Base-by-base conservation (phyloP, 2,888 invertebrate genomes). In the Calliopum simillimum region DNA sequence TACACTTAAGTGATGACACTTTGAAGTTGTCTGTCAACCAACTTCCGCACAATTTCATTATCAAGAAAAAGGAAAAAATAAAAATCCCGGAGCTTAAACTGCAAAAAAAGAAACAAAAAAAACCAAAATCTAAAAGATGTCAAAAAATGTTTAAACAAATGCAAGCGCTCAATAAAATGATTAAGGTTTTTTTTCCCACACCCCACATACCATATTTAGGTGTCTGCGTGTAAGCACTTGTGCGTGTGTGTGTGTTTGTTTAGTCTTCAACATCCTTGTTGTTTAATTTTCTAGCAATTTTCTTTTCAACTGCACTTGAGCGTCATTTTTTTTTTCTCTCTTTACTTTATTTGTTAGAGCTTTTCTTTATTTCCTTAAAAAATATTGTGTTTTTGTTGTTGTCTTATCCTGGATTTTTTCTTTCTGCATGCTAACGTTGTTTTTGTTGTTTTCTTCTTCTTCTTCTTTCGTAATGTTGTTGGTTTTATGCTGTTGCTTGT, bases 31-130 rank as follows among this genome's bases (percentile, higher is more conserved):
- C 77, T 78, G 76, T 77, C 76, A 77, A 78, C 77, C 72, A 71
- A 68, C 72, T 79, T 78, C 76, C 76, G 76, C 77, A 78, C 76
- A 76, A 79, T 79, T 78, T 76, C 76, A 76, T 77, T 75, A 73
- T 74, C 75, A 71, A 71, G 75, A 71, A 62, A 58, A 71, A 58
- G 21, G 33, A 33, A 4, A 6, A 33, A 8, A 8, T 33, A 8
- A 33, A 33, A 66, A 51, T 2, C 41, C 43, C 13, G n/a, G 2
- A 53, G 64, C 13, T 3, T 58, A 70, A 33, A 49, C 62, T 19
- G 47, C 71, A 62, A 72, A 69, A 72, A 44, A 4, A 53, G 8
- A 59, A 59, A 33, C 58, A 44, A 65, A 62, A 58, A 44, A 11
- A 23, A 56, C 11, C n/a, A 55, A 62, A 68, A 33, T 33, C 33